These are phyloP conservation scores for Mustelus asterias DNA, from an alignment of 2,113 vertebrate genomes.

Conservation along the genomic window DNA sequence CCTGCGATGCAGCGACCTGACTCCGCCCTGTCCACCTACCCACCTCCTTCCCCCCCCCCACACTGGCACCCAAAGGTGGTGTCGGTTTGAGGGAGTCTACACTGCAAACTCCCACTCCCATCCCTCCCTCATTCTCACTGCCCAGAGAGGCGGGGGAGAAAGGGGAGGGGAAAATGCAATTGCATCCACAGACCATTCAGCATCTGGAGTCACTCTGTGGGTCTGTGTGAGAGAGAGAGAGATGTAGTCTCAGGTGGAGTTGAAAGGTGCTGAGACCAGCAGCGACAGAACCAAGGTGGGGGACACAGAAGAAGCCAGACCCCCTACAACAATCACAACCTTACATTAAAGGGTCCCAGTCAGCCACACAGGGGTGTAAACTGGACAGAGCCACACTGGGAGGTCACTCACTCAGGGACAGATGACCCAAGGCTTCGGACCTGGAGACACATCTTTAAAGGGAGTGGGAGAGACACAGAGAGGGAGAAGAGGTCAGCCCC, in stretches of 20 bases:
- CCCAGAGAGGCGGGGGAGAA: background rate
- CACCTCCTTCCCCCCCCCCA: background rate
- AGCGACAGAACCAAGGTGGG: no score
- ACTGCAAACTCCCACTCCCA: background rate
- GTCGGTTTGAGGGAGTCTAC: no score
- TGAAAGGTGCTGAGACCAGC: background rate
- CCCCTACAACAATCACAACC: no score
- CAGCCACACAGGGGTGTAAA: no score
- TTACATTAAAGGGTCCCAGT: no score
- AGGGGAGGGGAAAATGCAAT: background rate
- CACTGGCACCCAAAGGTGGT: background rate
- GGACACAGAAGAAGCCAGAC: no score
- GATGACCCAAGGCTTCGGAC: background rate
- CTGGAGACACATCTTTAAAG: no score
- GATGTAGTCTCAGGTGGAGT: background rate
- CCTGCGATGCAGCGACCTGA: background rate
- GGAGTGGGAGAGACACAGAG: background rate
- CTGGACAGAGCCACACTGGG: background rate
- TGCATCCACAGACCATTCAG: background rate
- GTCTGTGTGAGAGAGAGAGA: background rate
- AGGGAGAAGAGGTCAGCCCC: background rate
- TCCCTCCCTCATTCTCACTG: background rate
- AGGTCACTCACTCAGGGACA: no score
- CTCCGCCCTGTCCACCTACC: background rate
- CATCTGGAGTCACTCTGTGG: background rate